These are phyloP conservation scores for Camarhynchus parvulus DNA, from an alignment of 2,113 vertebrate genomes.

Conservation along the genomic window DNA sequence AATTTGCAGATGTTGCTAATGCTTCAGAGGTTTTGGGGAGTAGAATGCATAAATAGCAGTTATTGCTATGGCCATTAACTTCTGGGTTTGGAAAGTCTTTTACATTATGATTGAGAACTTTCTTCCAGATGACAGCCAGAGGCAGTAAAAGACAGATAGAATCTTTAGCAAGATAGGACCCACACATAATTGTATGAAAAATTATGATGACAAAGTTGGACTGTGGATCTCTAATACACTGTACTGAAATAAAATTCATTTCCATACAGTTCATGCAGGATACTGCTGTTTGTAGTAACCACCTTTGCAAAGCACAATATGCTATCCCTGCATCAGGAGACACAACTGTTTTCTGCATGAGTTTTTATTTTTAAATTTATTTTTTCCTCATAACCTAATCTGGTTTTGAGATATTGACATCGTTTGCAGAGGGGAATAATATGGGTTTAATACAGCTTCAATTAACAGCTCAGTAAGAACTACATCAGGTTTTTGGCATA, in stretches of 20 bases:
- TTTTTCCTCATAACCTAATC: not conserved
- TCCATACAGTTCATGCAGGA: not conserved
- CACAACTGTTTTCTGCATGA: not conserved
- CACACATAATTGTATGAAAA: not conserved
- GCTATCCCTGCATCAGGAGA: not conserved
- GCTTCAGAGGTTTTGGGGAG: slow-evolving; percentile 25
- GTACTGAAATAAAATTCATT: slow-evolving; percentile 8
- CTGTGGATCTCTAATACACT: not conserved
- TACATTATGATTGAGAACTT: not conserved
- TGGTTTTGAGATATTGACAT: not conserved
- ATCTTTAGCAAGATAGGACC: not conserved
- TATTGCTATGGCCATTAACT: not conserved
- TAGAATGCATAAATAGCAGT: slow-evolving; percentile 3
- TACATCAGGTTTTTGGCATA: not conserved
- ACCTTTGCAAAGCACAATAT: not conserved
- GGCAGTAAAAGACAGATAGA: not conserved
- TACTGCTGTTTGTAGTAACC: not conserved
- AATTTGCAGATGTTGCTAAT: slow-evolving; percentile 5
- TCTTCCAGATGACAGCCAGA: not conserved
- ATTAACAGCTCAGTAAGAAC: not conserved
- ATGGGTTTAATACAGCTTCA: not conserved
- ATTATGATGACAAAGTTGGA: not conserved
- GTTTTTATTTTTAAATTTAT: not conserved
- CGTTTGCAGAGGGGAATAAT: not conserved
- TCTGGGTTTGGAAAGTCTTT: slow-evolving; percentile 4